Conservation (phyloP, 2,888 invertebrate genomes). For the Rhorus exstirpatorius region DNA sequence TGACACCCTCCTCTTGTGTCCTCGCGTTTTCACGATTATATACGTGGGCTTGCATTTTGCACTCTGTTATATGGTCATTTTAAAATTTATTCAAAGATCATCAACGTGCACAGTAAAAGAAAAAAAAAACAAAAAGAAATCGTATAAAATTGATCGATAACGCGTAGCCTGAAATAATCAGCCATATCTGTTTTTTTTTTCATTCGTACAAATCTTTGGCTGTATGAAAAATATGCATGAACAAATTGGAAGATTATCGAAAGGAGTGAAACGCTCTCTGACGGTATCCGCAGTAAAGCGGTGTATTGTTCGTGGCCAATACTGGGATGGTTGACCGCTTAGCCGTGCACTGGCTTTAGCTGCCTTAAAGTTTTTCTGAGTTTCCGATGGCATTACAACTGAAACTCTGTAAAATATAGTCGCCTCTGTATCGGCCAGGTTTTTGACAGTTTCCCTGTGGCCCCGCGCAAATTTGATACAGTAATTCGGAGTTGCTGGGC, state of each 20-base stretch:
- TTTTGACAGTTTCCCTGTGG: too few relatives aligned
- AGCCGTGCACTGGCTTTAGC: too few relatives aligned
- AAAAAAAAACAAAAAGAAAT: background rate
- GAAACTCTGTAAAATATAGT: too few relatives aligned
- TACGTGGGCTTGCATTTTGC: background rate
- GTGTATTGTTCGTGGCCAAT: too few relatives aligned
- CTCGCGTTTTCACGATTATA: background rate
- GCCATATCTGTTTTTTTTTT: conserved; percentile 4
- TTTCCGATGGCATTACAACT: too few relatives aligned
- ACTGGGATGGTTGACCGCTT: too few relatives aligned
- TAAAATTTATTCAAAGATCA: background rate
- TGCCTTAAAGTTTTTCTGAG: too few relatives aligned
- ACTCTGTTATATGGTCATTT: background rate
- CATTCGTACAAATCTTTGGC: background rate
- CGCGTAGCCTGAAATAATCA: background rate
- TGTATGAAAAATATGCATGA: background rate
- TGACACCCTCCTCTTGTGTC: conserved; percentile 2
- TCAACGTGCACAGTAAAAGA: background rate
- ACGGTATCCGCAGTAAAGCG: too few relatives aligned
- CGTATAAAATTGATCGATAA: background rate
- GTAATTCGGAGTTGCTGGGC: too few relatives aligned
- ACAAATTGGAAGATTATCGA: background rate
- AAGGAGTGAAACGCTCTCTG: too few relatives aligned
- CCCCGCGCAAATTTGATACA: too few relatives aligned
- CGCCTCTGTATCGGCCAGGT: too few relatives aligned